These are phyloP conservation scores for Platyscapa corneri DNA, from an alignment of 1,140 invertebrate species.

Conservation along the genomic window DNA sequence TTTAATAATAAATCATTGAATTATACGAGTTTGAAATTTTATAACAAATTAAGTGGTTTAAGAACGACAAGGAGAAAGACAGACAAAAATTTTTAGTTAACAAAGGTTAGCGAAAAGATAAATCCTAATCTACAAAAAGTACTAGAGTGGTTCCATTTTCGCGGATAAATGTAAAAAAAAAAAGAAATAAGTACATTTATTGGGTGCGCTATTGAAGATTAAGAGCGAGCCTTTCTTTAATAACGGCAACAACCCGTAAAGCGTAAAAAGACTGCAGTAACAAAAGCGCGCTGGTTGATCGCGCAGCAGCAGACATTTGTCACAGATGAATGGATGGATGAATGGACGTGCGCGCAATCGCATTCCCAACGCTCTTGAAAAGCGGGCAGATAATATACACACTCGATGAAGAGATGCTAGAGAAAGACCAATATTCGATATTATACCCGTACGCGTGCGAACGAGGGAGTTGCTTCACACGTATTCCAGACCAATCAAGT, in stretches of 20 bases:
- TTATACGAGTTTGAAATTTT: background rate
- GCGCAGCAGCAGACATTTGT: conserved; percentile 33
- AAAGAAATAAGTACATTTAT: background rate
- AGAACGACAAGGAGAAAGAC: background rate
- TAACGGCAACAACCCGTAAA: conserved; percentile 55
- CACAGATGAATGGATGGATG: conserved; percentile 56
- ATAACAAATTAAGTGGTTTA: background rate
- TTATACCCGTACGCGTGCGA: conserved; percentile 18
- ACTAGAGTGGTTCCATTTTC: background rate
- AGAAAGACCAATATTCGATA: conserved; percentile 60
- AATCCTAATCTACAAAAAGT: background rate
- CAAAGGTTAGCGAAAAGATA: background rate
- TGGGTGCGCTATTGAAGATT: conserved; percentile 15
- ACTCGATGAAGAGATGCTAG: background rate
- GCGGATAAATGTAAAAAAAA: background rate
- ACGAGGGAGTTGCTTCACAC: conserved; percentile 21
- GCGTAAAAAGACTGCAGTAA: conserved; percentile 55
- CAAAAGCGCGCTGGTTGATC: conserved; percentile 31
- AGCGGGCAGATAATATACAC: background rate
- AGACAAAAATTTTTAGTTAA: background rate
- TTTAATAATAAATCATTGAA: background rate
- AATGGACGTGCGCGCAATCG: conserved; percentile 57
- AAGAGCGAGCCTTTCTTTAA: background rate
- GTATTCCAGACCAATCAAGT: conserved; percentile 68
- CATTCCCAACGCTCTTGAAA: conserved; percentile 42